phyloP scores from a whole-genome alignment of 2,113 vertebrate genomes.

The Carassius auratus region DNA sequence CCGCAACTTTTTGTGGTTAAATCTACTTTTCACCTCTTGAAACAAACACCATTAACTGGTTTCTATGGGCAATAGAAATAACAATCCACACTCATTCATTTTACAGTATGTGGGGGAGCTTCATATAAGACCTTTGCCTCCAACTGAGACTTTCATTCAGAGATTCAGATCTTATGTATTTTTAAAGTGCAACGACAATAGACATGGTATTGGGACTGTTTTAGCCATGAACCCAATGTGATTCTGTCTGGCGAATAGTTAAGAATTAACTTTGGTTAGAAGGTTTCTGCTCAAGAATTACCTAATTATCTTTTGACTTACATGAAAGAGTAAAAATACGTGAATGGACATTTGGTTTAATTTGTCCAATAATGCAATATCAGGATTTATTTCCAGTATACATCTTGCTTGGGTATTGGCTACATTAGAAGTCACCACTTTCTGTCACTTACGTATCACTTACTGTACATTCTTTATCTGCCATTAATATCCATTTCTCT shows the following conservation, averaged over 20 bases:
- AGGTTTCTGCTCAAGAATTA: no score
- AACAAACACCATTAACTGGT: no score
- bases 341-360: neutral
- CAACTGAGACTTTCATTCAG: neutral
- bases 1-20: conserved; percentile 27
- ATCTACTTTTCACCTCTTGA: conserved; percentile 52
- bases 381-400: neutral
- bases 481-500: neutral
- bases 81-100: conserved; percentile 35
- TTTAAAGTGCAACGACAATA: neutral
- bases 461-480: conserved; percentile 15
- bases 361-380: neutral
- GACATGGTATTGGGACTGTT: neutral
- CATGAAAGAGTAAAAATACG: no score
- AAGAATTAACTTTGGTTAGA: no score
- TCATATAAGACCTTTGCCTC: neutral
- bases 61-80: neutral
- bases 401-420: neutral
- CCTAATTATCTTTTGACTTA: no score
- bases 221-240: neutral
- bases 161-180: neutral
- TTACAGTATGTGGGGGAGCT: neutral
- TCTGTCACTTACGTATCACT: neutral
- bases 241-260: no score
- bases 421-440: neutral